Base-by-base conservation (phyloP, 2,797 vertebrate species). In the Cyclopterus lumpus region DNA sequence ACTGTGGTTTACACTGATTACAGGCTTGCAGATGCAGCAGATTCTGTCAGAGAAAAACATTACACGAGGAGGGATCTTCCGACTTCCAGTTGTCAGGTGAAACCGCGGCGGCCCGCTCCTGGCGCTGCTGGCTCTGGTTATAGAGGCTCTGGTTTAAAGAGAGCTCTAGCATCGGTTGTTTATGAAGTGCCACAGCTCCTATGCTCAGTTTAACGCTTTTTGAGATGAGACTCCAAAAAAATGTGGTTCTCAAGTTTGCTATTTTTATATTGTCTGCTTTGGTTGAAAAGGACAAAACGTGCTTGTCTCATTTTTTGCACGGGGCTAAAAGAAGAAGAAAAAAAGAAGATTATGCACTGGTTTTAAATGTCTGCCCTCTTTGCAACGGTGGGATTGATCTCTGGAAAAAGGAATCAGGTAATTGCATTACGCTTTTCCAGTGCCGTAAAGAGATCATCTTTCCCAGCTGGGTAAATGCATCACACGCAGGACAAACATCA, bases 401-500 rank as follows among this genome's bases (percentile, higher is more conserved):
- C 75, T 88, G 90, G 90, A 90, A 93, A 92, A 92, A 88, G 46
- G 79, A 90, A 91, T 92, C 82, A 85, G 82, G 88, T 92, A 92
- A 93, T 93, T 93, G 66, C 88, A 90, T 92, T 92, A 92, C 16
- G 75, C 83, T 84, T 85, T 84, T 46, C 81, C 82, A 82, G 79
- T 34, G 85, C 87, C 20, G 6, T 70, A 34, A 57, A 67, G 79
- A 89, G 92, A 95, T 95, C 89, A 79, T 90, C 90, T 94, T 92
- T 91, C 92, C 81, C 87, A 91, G 90, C 90, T 92, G 90, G 83
- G 85, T 93, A 92, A 94, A 93, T 79, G 86, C 87, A 87, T 91
- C 91, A 85, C 87, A 85, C 73, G 77, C 85, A 87, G 87, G 86
- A 88, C 90, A 91, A 93, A 93, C 90, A 92, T 84, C 80, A 81